Evolutionary conservation across 2,113 vertebrate species (phyloP).

Genomic region (Panthera leo): DNA sequence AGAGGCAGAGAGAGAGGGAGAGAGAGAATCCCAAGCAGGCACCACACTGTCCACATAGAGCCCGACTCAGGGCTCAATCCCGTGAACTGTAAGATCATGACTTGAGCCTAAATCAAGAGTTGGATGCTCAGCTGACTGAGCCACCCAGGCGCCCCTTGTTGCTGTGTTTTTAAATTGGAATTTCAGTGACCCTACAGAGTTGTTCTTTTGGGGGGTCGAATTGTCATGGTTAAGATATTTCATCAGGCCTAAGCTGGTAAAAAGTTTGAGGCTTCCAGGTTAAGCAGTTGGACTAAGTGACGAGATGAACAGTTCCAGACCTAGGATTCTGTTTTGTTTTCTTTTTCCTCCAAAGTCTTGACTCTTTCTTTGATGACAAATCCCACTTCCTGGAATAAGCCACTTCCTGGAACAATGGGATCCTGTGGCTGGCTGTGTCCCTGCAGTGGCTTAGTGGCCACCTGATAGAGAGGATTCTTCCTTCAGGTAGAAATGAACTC

Average conservation of each 20-base stretch:
- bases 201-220: background rate
- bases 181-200: background rate
- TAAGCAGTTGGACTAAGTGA: background rate
- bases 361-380: background rate
- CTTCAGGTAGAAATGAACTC: background rate
- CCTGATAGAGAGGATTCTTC: background rate
- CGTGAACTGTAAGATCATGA: no score
- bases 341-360: no score
- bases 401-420: background rate
- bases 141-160: background rate
- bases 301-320: background rate
- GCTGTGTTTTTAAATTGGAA: background rate
- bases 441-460: background rate
- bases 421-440: rapidly evolving
- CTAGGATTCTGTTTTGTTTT: background rate
- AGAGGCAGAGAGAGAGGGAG: no score
- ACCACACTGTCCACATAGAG: no score
- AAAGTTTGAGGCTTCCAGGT: background rate
- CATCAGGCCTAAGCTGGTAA: background rate
- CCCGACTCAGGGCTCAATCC: no score
- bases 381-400: background rate
- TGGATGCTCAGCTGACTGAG: no score
- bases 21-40: no score
- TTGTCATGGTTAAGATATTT: background rate
- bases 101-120: no score